Conservation (phyloP, 2,113 vertebrate species). For the Austrofundulus limnaeus region DNA sequence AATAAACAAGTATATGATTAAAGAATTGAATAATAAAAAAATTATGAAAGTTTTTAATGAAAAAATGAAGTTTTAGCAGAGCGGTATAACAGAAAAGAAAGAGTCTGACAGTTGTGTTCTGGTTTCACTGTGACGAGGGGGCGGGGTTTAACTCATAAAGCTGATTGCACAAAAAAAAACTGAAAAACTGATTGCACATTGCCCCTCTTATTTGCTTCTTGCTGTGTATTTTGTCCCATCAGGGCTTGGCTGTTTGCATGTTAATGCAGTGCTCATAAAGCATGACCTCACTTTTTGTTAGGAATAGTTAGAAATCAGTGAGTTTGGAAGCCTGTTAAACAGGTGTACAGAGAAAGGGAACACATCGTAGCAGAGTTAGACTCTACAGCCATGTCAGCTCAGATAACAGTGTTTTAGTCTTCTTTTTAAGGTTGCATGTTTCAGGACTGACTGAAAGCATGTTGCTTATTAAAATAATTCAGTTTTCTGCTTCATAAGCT, state of each 20-base stretch:
- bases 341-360: neutral
- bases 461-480: neutral
- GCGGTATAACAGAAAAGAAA: neutral
- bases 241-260: neutral
- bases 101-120: constrained; percentile 4
- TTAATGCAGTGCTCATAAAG: neutral
- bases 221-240: neutral
- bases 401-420: neutral
- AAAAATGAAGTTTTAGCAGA: no score
- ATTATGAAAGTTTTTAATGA: no score
- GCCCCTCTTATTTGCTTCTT: neutral
- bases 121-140: constrained; percentile 1
- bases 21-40: no score
- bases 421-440: neutral
- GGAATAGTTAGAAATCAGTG: no score
- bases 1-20: no score
- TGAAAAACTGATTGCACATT: constrained; percentile 14
- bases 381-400: neutral
- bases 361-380: neutral
- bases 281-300: no score
- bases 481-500: neutral
- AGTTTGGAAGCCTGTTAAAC: neutral
- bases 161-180: no score
- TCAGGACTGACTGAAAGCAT: neutral
- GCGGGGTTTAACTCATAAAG: neutral